Percentiles rank a stretch among this genome's conserved stretches.
phyloP scores from a whole-genome alignment of 2,888 invertebrate species.

The Teleogryllus oceanicus region DNA sequence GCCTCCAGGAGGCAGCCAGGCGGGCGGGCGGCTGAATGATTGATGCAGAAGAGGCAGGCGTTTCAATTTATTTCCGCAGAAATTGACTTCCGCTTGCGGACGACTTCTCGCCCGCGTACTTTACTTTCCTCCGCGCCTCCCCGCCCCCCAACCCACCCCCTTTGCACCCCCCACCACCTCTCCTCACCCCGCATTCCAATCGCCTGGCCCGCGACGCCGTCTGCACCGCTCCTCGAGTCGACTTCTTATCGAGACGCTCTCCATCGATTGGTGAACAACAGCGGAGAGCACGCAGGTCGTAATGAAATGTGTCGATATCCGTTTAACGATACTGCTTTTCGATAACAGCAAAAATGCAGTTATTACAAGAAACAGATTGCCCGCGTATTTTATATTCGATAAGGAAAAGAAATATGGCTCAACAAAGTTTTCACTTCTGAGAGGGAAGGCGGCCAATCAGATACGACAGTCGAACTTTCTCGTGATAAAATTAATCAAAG shows the following conservation, averaged over 20 bases:
- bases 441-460: too few species aligned
- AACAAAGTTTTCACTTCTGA: too few species aligned
- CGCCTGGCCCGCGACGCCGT: not conserved
- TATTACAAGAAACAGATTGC: not conserved
- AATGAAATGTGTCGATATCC: constrained; percentile 1
- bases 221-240: not conserved
- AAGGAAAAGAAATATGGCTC: too few species aligned
- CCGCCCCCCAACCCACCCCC: not conserved
- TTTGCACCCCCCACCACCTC: not conserved
- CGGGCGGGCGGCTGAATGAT: not conserved
- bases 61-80: constrained; percentile 1
- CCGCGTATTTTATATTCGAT: not conserved
- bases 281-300: not conserved
- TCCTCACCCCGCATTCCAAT: not conserved
- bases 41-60: not conserved
- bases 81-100: constrained; percentile 3
- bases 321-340: not conserved
- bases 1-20: not conserved
- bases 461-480: too few species aligned
- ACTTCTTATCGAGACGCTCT: not conserved
- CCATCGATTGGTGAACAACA: not conserved
- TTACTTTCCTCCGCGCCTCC: not conserved
- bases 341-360: not conserved
- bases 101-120: not conserved
- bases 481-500: too few species aligned